phyloP scores from a whole-genome alignment of 2,113 vertebrate species.

The Lampris megalopsis region DNA sequence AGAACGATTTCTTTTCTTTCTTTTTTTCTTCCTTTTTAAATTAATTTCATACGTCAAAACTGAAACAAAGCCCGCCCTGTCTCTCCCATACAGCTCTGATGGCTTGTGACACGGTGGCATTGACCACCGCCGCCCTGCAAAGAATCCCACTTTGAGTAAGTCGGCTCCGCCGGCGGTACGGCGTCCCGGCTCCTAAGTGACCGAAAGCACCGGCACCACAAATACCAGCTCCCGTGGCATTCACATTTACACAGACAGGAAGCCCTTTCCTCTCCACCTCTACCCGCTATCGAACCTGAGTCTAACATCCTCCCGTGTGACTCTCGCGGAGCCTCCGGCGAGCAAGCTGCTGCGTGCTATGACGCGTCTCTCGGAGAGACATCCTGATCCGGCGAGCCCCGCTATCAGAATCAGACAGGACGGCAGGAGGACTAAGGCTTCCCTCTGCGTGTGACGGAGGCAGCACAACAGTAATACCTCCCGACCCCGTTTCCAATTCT shows the following conservation, averaged over 20 bases:
- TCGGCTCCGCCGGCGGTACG: not conserved
- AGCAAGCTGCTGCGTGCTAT: slow-evolving; percentile 62
- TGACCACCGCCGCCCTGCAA: not conserved
- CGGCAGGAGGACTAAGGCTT: slow-evolving; percentile 19
- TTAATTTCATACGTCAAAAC: slow-evolving; percentile 4
- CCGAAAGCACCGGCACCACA: slow-evolving; percentile 12
- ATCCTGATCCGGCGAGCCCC: slow-evolving; percentile 8
- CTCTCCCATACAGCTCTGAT: slow-evolving; percentile 12
- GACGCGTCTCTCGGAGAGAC: slow-evolving; percentile 40
- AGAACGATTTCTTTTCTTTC: slow-evolving; percentile 20
- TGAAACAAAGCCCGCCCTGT: slow-evolving; percentile 30
- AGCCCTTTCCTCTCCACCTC: slow-evolving; percentile 66
- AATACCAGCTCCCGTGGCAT: slow-evolving; percentile 49
- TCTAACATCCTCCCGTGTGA: slow-evolving; percentile 76
- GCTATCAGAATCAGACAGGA: slow-evolving; percentile 8
- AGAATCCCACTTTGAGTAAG: slow-evolving; percentile 27
- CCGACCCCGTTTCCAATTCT: slow-evolving; percentile 34
- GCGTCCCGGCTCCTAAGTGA: slow-evolving; percentile 22
- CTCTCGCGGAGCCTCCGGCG: slow-evolving; percentile 72
- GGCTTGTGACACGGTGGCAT: slow-evolving; percentile 3
- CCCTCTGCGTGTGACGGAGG: slow-evolving; percentile 28
- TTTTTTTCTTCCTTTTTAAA: slow-evolving; percentile 20
- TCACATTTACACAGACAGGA: slow-evolving; percentile 50
- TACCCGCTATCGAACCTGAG: slow-evolving; percentile 75
- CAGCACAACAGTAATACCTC: slow-evolving; percentile 30